These are phyloP conservation scores for Phyllotreta striolata DNA, from an alignment of 2,888 invertebrate species.

Conservation along the genomic window DNA sequence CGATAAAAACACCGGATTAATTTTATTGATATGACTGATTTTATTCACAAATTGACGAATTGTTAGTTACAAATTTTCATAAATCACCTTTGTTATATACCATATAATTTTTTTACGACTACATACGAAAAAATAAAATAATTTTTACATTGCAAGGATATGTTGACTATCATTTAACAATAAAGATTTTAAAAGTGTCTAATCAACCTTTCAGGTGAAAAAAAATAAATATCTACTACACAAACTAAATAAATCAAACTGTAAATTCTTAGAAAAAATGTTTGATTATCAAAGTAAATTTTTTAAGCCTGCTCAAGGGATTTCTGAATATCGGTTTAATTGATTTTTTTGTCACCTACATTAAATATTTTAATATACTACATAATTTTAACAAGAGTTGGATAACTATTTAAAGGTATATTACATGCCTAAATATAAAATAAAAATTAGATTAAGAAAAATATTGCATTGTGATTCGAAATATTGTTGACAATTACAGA, in stretches of 20 bases:
- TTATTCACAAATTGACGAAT: slow-evolving; percentile 30
- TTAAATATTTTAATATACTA: no score
- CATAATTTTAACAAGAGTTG: no score
- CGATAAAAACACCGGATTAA: slow-evolving; percentile 9
- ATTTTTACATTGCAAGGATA: slow-evolving; percentile 15
- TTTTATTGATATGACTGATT: slow-evolving; percentile 17
- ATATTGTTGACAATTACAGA: slow-evolving; percentile 1
- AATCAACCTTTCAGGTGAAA: background rate
- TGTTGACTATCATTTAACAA: slow-evolving; percentile 19
- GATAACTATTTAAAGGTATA: no score
- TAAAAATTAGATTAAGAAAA: background rate
- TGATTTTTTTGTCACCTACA: no score
- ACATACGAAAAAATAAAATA: slow-evolving; percentile 13
- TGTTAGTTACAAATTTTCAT: slow-evolving; percentile 43
- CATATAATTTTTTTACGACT: slow-evolving; percentile 44
- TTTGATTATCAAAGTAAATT: no score
- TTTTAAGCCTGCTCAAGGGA: no score
- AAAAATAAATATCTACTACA: background rate
- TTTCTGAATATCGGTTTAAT: no score
- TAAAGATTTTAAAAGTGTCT: slow-evolving; percentile 8
- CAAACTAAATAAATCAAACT: no score
- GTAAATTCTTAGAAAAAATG: no score
- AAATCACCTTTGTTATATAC: slow-evolving; percentile 45
- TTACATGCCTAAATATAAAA: no score
- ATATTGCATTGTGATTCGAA: background rate